Base-by-base conservation (phyloP, 2,888 invertebrate species). In the Tetranychus piercei region DNA sequence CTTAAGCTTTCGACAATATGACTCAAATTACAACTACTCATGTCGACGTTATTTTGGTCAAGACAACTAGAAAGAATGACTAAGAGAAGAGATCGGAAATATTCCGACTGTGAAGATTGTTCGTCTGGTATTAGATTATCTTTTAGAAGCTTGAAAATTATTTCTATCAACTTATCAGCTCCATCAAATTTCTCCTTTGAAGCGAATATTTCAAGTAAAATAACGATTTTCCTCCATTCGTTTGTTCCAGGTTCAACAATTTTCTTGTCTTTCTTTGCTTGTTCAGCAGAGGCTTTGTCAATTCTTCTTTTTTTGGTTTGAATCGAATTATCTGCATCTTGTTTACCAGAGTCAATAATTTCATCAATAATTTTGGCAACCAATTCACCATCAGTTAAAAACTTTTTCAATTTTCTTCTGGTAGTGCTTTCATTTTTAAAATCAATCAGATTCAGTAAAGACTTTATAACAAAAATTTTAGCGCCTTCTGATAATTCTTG, bases 1-100 rank as follows among this genome's bases (percentile, higher is more conserved):
- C 95, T 86, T 74, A 97, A 89, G 80, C 93, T 94, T 79, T 92
- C 90, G 0, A 96, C 92, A 3, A 92, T 86, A 44, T 89, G 80
- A 79, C 91, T 91, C 66, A 92, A 88, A 78, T 82, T 82, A 70
- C 84, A 79, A 69, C 81, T 78, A 20, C 64, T 22, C 9, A 73
- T n/a, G 23, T 74, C 69, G 22, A 70, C 23, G 11, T 67, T 43
- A 22, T 22, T 8, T 65, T 75, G 75, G 3, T 73, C 65, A 55
- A 75, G 23, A 75, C 74, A 72, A 45, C 34, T 8, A 89, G 87
- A 81, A 90, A 85, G 45, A 94, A 85, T 1, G 88, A 87, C 89
- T 0, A 96, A 83, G 23, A 92, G 85, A 20, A 95, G 83, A 81
- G 95, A 94, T 81, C 93, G 93, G 0, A 90, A 87, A 81, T 95